Conservation (phyloP, 2,113 vertebrate genomes). For the Pollimyrus isidori region DNA sequence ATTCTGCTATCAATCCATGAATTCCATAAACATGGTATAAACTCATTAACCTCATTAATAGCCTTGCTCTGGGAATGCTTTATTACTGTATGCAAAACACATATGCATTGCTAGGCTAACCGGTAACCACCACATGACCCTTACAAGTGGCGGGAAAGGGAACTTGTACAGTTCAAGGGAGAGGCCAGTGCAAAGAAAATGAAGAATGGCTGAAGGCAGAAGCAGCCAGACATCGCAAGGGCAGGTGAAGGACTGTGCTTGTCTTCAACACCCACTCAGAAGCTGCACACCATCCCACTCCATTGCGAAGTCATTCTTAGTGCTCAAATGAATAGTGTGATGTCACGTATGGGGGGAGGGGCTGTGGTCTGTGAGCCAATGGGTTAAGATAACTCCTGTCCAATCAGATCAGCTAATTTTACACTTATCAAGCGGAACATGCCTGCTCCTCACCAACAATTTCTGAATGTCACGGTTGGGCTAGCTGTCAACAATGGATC, state of each 20-base stretch:
- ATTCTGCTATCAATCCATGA: not conserved
- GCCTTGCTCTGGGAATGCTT: not conserved
- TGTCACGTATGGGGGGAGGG: constrained; percentile 14
- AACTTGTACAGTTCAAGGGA: not conserved
- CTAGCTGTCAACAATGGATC: not conserved
- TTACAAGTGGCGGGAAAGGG: not conserved
- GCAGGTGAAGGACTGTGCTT: not conserved
- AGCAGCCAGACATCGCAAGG: not conserved
- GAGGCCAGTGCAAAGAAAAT: not conserved
- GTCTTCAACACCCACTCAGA: not conserved
- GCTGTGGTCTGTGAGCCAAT: not conserved
- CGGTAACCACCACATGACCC: not conserved
- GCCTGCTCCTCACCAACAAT: not conserved
- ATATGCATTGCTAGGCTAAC: not conserved
- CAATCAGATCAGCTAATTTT: not conserved
- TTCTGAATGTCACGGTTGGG: not conserved
- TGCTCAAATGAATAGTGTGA: not conserved
- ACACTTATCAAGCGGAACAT: not conserved
- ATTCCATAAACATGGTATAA: not conserved
- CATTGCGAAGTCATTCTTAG: not conserved
- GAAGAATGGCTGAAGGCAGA: not conserved
- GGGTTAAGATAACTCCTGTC: not conserved
- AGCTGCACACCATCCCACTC: not conserved
- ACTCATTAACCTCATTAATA: not conserved
- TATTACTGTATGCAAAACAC: not conserved